Evolutionary conservation across 2,113 vertebrate species (phyloP).

Genomic region (Thalassarche chlororhynchos): DNA sequence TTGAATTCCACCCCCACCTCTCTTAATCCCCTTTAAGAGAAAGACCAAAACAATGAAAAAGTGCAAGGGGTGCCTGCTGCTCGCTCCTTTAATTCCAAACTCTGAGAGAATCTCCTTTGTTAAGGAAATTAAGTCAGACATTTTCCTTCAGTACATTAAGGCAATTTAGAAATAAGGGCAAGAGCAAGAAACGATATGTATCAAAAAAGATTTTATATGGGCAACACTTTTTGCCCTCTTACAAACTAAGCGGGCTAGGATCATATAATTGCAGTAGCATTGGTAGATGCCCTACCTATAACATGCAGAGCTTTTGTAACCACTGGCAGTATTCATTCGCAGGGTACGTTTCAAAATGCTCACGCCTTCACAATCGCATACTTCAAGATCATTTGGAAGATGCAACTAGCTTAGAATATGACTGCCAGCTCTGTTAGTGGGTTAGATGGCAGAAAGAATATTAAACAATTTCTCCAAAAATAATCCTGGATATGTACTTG

Average conservation of each 20-base stretch:
- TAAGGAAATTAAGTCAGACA: conserved; percentile 44
- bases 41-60: background rate
- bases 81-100: conserved; percentile 78
- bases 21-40: background rate
- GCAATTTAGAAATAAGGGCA: background rate
- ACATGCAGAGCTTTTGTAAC: background rate
- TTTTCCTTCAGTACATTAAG: background rate
- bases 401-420: background rate
- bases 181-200: background rate
- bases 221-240: background rate
- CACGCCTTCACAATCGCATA: background rate
- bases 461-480: background rate
- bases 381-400: background rate
- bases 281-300: background rate
- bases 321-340: background rate
- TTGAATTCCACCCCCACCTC: background rate
- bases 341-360: background rate
- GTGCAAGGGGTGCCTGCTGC: conserved; percentile 68
- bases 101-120: conserved; percentile 81
- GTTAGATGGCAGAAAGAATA: background rate
- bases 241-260: background rate
- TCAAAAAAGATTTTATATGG: background rate
- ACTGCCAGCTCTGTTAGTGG: background rate
- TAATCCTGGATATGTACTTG: background rate
- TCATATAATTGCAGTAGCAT: background rate